These are phyloP conservation scores for Spermophilus dauricus DNA, from an alignment of 2,113 vertebrate species.

Conservation along the genomic window DNA sequence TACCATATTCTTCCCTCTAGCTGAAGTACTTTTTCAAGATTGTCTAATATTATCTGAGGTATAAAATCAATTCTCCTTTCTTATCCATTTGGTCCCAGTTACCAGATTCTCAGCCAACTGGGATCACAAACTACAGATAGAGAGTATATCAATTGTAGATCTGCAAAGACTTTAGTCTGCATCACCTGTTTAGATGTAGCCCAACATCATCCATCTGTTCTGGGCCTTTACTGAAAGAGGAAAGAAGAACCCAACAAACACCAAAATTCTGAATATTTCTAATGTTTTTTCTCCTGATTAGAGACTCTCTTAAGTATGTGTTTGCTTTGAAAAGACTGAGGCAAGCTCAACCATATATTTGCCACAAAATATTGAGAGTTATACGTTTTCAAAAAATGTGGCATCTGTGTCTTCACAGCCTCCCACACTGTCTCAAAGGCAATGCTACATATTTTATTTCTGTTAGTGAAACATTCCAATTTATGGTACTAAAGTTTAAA, in stretches of 20 bases:
- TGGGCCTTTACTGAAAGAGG: neutral
- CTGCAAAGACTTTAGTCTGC: neutral
- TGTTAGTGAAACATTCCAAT: neutral
- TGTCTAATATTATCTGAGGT: neutral
- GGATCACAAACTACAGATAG: neutral
- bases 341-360: neutral
- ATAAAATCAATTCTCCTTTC: neutral
- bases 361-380: neutral
- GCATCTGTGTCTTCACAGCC: neutral
- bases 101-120: neutral
- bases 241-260: neutral
- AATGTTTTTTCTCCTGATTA: neutral
- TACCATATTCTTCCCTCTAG: neutral
- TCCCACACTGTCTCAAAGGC: neutral
- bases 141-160: neutral
- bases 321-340: neutral
- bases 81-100: neutral
- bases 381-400: neutral
- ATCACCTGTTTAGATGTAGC: neutral
- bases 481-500: neutral
- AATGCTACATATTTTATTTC: neutral
- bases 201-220: neutral
- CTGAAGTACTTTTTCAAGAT: neutral
- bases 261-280: neutral
- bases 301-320: neutral